Evolutionary conservation across 2,113 vertebrate genomes (phyloP).

Genomic region (Meriones unguiculatus): DNA sequence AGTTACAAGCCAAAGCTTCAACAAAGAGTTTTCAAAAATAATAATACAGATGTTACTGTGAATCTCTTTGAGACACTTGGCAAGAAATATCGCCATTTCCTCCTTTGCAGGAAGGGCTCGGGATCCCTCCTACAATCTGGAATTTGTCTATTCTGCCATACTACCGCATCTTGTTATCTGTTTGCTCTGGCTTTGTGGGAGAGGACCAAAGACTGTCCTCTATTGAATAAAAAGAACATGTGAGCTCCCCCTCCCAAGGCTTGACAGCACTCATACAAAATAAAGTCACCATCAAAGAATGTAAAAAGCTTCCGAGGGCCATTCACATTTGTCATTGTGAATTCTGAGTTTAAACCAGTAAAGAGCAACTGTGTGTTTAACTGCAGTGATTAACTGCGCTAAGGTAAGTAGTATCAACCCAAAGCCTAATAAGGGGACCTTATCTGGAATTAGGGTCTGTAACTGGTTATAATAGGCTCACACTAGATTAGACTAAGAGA

Average conservation of each 20-base stretch:
- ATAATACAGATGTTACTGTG: not conserved
- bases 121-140: not conserved
- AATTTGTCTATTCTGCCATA: not conserved
- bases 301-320: not conserved
- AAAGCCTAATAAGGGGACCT: not conserved
- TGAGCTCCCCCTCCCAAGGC: not conserved
- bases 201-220: not conserved
- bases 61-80: not conserved
- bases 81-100: not conserved
- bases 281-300: not conserved
- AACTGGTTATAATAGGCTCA: not conserved
- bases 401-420: not conserved
- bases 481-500: not conserved
- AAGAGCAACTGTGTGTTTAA: not conserved
- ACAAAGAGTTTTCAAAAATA: not conserved
- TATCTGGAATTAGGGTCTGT: not conserved
- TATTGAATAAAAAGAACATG: not conserved
- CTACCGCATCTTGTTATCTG: not conserved
- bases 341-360: not conserved
- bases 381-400: not conserved
- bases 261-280: not conserved
- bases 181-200: not conserved
- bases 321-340: not conserved
- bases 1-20: constrained; percentile 18
- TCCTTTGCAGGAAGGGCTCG: not conserved